Evolutionary conservation across 2,888 invertebrate species (phyloP), one percentile per base, ranked within the genome.

Genomic region (Stenodema calcarata): DNA sequence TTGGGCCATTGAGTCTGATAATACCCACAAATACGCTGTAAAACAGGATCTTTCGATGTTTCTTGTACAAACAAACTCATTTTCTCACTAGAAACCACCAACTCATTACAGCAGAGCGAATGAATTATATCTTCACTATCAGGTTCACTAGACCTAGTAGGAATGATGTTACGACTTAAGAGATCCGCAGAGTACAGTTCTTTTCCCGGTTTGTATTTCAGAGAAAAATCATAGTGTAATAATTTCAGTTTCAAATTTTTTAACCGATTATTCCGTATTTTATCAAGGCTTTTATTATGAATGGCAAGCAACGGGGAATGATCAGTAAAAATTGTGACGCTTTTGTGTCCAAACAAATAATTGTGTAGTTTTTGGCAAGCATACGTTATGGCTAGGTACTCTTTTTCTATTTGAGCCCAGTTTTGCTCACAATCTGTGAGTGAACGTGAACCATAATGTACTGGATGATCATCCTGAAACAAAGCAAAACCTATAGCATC

Each of bases 401-500:
- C 47, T 47, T 47, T 47, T 47, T 47, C 47, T 47, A 47, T 47
- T 47, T 47, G 47, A 47, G 47, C 47, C 47, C 47, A 47, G 47
- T 47, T 47, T 47, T 47, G 47, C 47, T 47, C 47, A 47, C 14
- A 14, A 47, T 7, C 35, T 6, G 75, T 23, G 14, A 78, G 23
- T 9, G 78, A 78, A n/a, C 78, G 12, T 11, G 78, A 78, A 12
- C 78, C 78, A 42, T 78, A 78, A 18, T n/a, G 41, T 7, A 78
- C 23, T 7, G 78, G 42, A 9, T 18, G 1, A 7, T n/a, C 14
- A 78, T 78, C 78, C 23, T 78, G 78, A 44, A 78, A 78, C 3
- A 78, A 14, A 0, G 78, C 78, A 42, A 78, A 78, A 12, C 78
- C 78, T 3, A 78, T 7, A 4, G 78, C 78, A 78, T 78, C 78